These are phyloP conservation scores for Styela clava DNA, from an alignment of 23 tunicate species.

Conservation along the genomic window DNA sequence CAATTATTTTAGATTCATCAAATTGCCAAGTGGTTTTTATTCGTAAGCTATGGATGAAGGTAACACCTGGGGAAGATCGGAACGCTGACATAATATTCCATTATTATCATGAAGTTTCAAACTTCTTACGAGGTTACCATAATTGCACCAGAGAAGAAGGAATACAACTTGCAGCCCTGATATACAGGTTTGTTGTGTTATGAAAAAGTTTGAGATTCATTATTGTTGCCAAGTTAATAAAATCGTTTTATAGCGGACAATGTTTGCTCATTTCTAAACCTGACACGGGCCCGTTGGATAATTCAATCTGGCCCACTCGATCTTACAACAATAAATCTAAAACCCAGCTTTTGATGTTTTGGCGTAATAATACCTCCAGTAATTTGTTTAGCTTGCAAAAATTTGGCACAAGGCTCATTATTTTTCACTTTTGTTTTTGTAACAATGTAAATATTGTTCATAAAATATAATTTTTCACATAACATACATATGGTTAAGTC, in stretches of 20 bases:
- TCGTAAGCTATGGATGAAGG: constrained; percentile 94
- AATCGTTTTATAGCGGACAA: background rate
- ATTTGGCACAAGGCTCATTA: no score
- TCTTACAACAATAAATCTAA: no score
- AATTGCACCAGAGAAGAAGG: constrained; percentile 82
- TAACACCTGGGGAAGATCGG: constrained; percentile 87
- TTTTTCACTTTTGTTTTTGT: no score
- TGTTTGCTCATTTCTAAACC: no score
- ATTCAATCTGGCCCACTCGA: no score
- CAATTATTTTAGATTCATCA: background rate
- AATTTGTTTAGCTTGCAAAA: no score
- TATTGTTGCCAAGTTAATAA: background rate
- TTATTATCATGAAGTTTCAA: constrained; percentile 88
- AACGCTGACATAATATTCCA: constrained; percentile 98
- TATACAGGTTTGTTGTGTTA: constrained; percentile 58
- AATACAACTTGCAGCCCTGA: constrained; percentile 67
- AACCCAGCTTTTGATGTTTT: background rate
- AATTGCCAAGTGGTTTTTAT: constrained; percentile 93
- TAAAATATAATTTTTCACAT: no score
- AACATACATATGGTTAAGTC: no score
- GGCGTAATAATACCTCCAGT: background rate
- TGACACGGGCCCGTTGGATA: no score
- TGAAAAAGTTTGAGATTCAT: no score
- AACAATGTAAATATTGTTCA: no score
- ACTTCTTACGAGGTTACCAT: constrained; percentile 89